A percentile compares a stretch with the other conserved stretches of the same genome.
phyloP scores from a whole-genome alignment of 2,797 vertebrate species.

The Anniella stebbinsi region DNA sequence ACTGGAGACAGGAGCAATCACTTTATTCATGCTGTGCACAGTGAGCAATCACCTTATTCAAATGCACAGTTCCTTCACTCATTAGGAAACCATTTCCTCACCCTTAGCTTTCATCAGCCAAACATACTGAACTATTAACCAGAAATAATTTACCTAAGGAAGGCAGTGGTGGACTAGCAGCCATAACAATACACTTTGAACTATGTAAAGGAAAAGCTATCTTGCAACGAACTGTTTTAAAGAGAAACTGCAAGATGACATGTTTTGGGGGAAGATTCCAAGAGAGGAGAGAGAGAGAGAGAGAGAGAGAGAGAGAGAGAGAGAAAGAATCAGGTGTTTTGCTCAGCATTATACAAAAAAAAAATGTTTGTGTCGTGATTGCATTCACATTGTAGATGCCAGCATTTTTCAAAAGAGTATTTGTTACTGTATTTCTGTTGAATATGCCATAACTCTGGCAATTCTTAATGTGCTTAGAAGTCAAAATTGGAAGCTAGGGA shows the following conservation, averaged over 20 bases:
- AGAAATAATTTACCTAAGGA: slow-evolving; percentile 1
- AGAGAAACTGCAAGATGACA: neutral
- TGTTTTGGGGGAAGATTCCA: neutral
- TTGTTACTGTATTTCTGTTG: neutral
- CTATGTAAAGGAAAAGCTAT: neutral
- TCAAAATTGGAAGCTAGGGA: neutral
- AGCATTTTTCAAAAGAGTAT: neutral
- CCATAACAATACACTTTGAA: neutral
- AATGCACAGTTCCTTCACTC: neutral
- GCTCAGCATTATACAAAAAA: neutral
- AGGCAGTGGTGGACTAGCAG: neutral
- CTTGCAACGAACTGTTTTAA: neutral
- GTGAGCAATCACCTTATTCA: too few species aligned
- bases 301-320: neutral
- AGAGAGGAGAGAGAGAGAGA: neutral
- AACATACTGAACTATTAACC: neutral
- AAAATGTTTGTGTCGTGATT: neutral
- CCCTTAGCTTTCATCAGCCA: neutral
- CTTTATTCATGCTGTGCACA: too few species aligned
- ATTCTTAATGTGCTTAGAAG: slow-evolving; percentile 4
- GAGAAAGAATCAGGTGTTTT: neutral
- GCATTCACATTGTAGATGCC: neutral
- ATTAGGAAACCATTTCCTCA: neutral
- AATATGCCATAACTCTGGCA: neutral
- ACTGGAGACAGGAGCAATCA: too few species aligned